A percentile compares a stretch with the other conserved stretches of the same genome.
These are phyloP conservation scores for Eulithis prunata DNA, from an alignment of 2,888 invertebrate species.

Conservation along the genomic window DNA sequence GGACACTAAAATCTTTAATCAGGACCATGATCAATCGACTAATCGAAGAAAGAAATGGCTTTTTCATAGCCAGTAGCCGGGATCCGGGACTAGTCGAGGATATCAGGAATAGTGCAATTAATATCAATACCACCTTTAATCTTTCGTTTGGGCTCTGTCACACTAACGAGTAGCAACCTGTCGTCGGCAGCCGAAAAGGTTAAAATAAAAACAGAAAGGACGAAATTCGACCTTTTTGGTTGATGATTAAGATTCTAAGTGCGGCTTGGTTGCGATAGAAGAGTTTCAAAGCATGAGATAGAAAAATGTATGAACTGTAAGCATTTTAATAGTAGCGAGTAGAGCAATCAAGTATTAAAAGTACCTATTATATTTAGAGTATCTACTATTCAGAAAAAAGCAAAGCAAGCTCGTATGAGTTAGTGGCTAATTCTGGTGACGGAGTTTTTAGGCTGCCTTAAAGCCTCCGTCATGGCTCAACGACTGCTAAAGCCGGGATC, in stretches of 20 bases:
- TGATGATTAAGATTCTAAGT: conserved; percentile 19
- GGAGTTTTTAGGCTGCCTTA: too few relatives aligned
- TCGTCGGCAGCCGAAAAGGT: conserved; percentile 1
- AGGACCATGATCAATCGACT: conserved; percentile 22
- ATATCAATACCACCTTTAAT: conserved; percentile 60
- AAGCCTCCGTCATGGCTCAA: too few relatives aligned
- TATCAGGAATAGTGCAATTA: conserved; percentile 44
- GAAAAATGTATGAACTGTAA: neutral
- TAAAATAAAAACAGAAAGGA: conserved; percentile 17
- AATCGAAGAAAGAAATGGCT: conserved; percentile 29
- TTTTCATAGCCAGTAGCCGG: conserved; percentile 45
- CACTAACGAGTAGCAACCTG: conserved; percentile 44
- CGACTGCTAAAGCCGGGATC: too few relatives aligned
- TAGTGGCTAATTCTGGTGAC: too few relatives aligned
- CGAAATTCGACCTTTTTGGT: conserved; percentile 16
- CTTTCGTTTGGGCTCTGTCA: conserved; percentile 34
- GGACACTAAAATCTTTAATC: conserved; percentile 22
- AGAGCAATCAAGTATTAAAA: too few relatives aligned
- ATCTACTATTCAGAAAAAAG: too few relatives aligned
- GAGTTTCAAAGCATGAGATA: neutral
- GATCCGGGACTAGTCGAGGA: conserved; percentile 29
- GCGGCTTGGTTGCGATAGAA: conserved; percentile 10
- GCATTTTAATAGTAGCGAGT: neutral
- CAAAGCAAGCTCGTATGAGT: too few relatives aligned
- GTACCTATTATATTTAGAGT: too few relatives aligned